Evolutionary conservation across 2,113 vertebrate genomes (phyloP).

Genomic region (Rhynchopsitta pachyrhyncha): DNA sequence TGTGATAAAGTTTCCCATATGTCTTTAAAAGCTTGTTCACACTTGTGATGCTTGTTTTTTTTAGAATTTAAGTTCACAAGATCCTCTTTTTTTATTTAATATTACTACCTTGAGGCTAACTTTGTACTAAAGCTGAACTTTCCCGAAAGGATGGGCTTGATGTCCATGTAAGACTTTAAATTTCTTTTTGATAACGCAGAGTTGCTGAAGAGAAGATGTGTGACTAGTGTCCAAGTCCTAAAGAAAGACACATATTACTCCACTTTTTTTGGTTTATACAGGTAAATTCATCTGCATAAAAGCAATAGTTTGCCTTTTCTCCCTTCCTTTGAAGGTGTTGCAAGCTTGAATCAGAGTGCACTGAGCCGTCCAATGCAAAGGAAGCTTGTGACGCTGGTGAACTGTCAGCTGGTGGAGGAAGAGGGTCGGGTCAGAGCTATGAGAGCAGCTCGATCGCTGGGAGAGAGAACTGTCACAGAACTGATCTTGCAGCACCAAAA

Average conservation of each 20-base stretch:
- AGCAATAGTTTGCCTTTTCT: not conserved
- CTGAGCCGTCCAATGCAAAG: constrained; percentile 97
- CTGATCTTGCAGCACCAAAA: constrained; percentile 84
- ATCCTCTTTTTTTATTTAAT: not conserved
- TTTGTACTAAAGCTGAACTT: not conserved
- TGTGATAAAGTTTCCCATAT: not conserved
- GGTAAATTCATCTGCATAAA: not conserved
- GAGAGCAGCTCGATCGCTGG: constrained; percentile 86
- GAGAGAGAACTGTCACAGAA: constrained; percentile 81
- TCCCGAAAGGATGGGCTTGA: not conserved
- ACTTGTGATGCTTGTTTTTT: not conserved
- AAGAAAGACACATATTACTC: not conserved
- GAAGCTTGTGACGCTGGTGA: constrained; percentile 94
- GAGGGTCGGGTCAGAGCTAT: constrained; percentile 92
- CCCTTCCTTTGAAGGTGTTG: constrained; percentile 77
- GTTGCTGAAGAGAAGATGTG: not conserved
- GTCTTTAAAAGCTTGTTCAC: not conserved
- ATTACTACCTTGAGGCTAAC: not conserved
- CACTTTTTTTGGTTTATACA: not conserved
- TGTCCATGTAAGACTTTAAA: not conserved
- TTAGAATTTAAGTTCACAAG: not conserved
- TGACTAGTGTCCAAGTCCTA: not conserved
- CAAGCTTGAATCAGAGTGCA: constrained; percentile 85
- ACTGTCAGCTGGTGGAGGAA: constrained; percentile 95
- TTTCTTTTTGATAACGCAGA: not conserved